Evolutionary conservation across 1,140 invertebrate genomes (phyloP).

Genomic region (Drosophila funebris): DNA sequence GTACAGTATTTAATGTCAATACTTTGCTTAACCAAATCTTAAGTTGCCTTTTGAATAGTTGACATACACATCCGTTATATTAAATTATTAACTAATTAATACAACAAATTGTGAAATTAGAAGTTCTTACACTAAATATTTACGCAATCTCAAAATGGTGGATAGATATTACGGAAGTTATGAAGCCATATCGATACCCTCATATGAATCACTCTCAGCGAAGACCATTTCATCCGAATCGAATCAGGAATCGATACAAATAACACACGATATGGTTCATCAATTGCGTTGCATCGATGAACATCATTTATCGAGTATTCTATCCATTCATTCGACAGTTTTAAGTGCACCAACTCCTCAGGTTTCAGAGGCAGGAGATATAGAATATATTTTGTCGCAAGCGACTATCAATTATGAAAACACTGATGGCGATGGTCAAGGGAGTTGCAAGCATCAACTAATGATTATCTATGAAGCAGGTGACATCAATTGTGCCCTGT

Average conservation of each 20-base stretch:
- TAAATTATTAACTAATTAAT: not conserved
- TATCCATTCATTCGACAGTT: not conserved
- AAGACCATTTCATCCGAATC: not conserved
- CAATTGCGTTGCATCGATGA: not conserved
- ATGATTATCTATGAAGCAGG: constrained; percentile 60
- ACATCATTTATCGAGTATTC: not conserved
- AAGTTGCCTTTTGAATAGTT: not conserved
- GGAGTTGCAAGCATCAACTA: constrained; percentile 27
- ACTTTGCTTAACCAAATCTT: too few relatives aligned
- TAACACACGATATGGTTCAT: constrained; percentile 23
- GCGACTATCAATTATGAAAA: not conserved
- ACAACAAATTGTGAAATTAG: not conserved
- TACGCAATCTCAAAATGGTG: not conserved
- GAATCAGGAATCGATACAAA: not conserved
- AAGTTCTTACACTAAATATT: not conserved
- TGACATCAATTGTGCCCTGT: constrained; percentile 62
- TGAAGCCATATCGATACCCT: constrained; percentile 18
- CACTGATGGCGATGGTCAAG: not conserved
- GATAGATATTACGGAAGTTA: constrained; percentile 1
- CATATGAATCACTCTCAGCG: not conserved
- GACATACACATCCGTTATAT: not conserved
- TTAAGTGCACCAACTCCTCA: constrained; percentile 1
- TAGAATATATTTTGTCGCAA: not conserved
- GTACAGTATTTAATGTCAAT: too few relatives aligned
- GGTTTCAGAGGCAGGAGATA: not conserved